Base-by-base conservation (phyloP, 1,140 invertebrate genomes). In the Caenorhabditis tropicalis region DNA sequence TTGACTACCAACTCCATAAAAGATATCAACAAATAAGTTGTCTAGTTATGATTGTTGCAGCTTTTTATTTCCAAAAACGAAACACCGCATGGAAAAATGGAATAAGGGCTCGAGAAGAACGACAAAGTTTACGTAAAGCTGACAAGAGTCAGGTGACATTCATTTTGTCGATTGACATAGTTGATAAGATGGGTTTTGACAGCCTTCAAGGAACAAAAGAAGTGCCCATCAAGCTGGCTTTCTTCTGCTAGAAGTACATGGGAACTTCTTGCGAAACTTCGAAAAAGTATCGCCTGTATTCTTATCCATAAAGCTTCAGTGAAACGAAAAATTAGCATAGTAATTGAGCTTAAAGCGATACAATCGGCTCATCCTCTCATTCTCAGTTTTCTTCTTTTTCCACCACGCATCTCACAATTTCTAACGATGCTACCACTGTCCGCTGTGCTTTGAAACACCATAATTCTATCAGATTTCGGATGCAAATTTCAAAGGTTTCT, bases 401-500 rank as follows among this genome's bases (percentile, higher is more conserved):
- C 65, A 43, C 29, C n/a, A n/a, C n/a, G n/a, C n/a, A n/a, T 39
- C 6, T 10, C 3, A 36, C 58, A 16, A 36, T n/a, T 21, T 36
- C 58, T 31, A 27, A 9, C 24, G 24, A 2, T 36, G 29, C 65
- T 29, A 27, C 65, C 36, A 36, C 65, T 12, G 36, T 74, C 65
- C 24, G 65, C 33, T 43, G 65, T 74, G 65, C 33, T 74, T 39
- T 74, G 65, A 74, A 74, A 74, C 33, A 74, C 7, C 36, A 74
- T 43, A 74, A 74, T 43, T 74, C 65, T 0, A 74, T 74, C 65
- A 33, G 65, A 74, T 39, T 74, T 74, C 4, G 29, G n/a, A 74
- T 74, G 65, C 65, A 74, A 74, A 74, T 74, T 74, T 33, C 65
- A 74, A 24, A 74, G 65, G 65, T 74, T 24, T 43, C 36, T 74